Conservation (phyloP, 2,888 invertebrate genomes). For the Pammene aurita region DNA sequence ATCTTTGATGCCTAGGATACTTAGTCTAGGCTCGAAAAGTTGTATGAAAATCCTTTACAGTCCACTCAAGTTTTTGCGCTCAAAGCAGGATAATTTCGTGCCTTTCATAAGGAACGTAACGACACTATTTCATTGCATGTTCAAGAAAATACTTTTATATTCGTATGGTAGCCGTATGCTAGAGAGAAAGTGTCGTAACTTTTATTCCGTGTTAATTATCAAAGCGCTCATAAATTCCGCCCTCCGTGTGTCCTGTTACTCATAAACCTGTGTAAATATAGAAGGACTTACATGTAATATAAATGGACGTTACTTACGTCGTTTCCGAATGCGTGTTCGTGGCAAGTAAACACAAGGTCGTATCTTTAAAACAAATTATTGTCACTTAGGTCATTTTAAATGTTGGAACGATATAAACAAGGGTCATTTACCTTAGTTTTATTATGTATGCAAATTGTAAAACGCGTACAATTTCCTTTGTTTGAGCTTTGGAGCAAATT, state of each 20-base stretch:
- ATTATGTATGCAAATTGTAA: conserved; percentile 27
- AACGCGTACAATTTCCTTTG: conserved; percentile 14
- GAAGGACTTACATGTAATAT: conserved; percentile 1
- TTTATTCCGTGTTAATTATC: conserved; percentile 58
- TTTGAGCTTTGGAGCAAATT: neutral
- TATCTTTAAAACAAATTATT: neutral
- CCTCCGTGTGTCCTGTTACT: conserved; percentile 50
- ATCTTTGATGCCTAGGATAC: no score
- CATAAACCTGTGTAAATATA: conserved; percentile 50
- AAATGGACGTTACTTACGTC: neutral
- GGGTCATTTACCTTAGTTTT: conserved; percentile 34
- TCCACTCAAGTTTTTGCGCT: no score
- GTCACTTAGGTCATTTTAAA: neutral
- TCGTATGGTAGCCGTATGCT: conserved; percentile 42
- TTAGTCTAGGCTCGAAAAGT: no score
- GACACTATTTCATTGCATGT: no score
- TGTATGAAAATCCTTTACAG: no score
- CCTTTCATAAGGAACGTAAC: no score
- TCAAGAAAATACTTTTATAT: no score
- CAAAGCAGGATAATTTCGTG: no score
- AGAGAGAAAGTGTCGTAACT: conserved; percentile 42
- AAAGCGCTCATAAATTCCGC: conserved; percentile 58
- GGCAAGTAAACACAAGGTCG: neutral
- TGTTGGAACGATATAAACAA: neutral
- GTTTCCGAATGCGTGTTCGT: neutral